A percentile compares a stretch with the other conserved stretches of the same genome.
Conservation (phyloP, 2,797 vertebrate species). For the Anguilla megastoma region DNA sequence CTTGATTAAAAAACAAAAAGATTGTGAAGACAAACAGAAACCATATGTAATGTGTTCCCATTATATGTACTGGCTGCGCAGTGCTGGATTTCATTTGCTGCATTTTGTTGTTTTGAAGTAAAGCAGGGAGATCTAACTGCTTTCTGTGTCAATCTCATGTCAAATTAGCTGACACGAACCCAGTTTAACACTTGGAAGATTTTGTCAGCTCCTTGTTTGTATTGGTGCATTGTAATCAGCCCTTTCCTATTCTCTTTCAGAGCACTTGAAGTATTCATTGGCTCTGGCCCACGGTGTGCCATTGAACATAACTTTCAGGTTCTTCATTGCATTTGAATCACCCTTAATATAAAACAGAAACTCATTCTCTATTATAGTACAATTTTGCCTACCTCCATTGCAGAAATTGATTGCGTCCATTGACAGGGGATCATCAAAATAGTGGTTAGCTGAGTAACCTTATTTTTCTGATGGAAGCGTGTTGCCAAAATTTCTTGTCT, state of each 20-base stretch:
- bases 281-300: not conserved
- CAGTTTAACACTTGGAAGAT: not conserved
- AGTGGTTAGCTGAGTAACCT: not conserved
- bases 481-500: not conserved
- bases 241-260: not conserved
- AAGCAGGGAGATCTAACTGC: slow-evolving; percentile 8
- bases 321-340: not conserved
- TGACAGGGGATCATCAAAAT: not conserved
- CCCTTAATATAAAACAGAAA: not conserved
- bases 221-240: not conserved
- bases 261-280: not conserved
- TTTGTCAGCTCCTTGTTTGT: not conserved
- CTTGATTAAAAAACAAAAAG: too few relatives aligned
- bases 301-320: not conserved
- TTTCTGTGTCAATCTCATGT: not conserved
- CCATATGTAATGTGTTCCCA: too few relatives aligned
- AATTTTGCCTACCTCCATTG: not conserved
- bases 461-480: not conserved
- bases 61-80: not conserved
- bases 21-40: too few relatives aligned
- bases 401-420: not conserved
- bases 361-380: not conserved
- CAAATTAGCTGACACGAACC: not conserved
- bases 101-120: not conserved
- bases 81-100: not conserved